Conservation (phyloP, 2,888 invertebrate species). For the Conomelus anceps region DNA sequence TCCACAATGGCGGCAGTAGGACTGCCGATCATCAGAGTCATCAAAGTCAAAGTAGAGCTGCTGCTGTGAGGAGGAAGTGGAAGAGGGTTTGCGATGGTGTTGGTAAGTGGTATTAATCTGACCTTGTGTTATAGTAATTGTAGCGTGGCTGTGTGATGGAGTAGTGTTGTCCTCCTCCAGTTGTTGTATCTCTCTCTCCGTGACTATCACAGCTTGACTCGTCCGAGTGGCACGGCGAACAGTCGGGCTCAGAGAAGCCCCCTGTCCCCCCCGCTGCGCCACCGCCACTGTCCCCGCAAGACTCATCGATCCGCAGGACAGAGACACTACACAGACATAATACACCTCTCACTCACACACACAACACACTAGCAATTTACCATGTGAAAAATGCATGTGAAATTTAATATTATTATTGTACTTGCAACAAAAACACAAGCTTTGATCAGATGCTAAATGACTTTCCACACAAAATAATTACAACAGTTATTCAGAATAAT, state of each 20-base stretch:
- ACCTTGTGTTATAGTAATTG: constrained; percentile 35
- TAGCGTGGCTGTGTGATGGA: constrained; percentile 40
- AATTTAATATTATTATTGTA: no score
- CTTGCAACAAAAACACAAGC: no score
- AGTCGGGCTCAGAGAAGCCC: constrained; percentile 39
- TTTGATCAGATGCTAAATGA: no score
- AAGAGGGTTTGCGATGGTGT: constrained; percentile 14
- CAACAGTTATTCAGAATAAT: no score
- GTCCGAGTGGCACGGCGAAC: constrained; percentile 30
- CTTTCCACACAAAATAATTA: no score
- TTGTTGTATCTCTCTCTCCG: no score
- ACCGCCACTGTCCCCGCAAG: constrained; percentile 41
- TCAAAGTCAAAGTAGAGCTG: constrained; percentile 3
- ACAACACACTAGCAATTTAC: no score
- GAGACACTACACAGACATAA: constrained; percentile 37
- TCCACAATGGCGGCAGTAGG: constrained; percentile 49
- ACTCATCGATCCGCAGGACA: constrained; percentile 47
- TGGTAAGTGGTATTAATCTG: constrained; percentile 37
- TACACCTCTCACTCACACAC: neutral
- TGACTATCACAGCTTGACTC: constrained; percentile 4
- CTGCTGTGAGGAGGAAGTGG: neutral
- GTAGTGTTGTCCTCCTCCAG: constrained; percentile 47
- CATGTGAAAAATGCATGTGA: no score
- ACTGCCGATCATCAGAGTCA: constrained; percentile 36
- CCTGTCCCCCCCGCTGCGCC: constrained; percentile 45